Evolutionary conservation across 2,888 invertebrate genomes (phyloP).

Genomic region (Leucoma salicis): DNA sequence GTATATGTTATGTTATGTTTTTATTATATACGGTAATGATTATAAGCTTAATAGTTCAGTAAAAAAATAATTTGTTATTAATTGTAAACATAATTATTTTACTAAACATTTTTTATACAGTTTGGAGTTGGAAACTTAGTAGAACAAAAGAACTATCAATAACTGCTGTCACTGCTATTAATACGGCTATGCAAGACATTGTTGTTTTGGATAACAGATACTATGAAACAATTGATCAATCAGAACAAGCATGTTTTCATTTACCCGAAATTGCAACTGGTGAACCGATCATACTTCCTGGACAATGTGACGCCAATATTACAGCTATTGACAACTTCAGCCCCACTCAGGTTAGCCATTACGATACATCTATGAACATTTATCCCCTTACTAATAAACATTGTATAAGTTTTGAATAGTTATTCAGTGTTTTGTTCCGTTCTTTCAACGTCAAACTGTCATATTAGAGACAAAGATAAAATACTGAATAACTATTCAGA

Average conservation of each 20-base stretch:
- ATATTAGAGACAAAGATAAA: too few species aligned
- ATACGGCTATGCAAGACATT: slow-evolving; percentile 37
- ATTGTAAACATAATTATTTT: too few species aligned
- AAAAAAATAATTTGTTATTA: too few species aligned
- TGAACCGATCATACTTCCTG: slow-evolving; percentile 52
- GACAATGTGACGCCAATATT: slow-evolving; percentile 58
- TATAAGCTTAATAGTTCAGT: too few species aligned
- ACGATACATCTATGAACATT: not conserved
- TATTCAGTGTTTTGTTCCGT: too few species aligned
- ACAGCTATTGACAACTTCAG: slow-evolving; percentile 50
- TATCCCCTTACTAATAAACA: too few species aligned
- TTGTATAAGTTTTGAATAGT: too few species aligned
- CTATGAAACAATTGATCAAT: slow-evolving; percentile 54
- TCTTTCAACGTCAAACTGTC: too few species aligned
- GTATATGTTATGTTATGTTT: too few species aligned
- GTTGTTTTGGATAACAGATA: slow-evolving; percentile 50
- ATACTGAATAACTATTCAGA: too few species aligned
- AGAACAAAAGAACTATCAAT: slow-evolving; percentile 40
- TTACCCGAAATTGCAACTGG: slow-evolving; percentile 52
- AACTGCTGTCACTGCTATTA: slow-evolving; percentile 39
- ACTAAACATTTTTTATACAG: slow-evolving; percentile 45
- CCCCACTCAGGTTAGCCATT: slow-evolving; percentile 26
- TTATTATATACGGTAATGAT: too few species aligned
- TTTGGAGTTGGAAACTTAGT: slow-evolving; percentile 71
- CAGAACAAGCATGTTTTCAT: slow-evolving; percentile 57